Conservation (phyloP, 2,113 vertebrate species). For the Osmerus mordax region DNA sequence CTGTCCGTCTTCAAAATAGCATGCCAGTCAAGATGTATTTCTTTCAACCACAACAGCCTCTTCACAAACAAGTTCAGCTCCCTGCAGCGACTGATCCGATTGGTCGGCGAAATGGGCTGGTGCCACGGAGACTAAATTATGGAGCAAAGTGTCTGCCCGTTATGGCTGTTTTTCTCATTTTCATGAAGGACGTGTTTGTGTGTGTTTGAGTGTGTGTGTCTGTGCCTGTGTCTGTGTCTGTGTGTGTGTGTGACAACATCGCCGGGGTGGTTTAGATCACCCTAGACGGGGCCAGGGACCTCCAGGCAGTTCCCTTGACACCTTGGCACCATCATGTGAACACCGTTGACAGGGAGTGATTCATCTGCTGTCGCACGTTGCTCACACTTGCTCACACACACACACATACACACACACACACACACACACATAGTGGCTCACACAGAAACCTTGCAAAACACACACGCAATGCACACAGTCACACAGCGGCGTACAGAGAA, state of each 20-base stretch:
- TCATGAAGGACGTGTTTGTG: slow-evolving; percentile 44
- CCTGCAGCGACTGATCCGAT: slow-evolving; percentile 24
- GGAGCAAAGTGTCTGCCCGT: slow-evolving; percentile 27
- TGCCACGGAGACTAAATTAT: slow-evolving; percentile 47
- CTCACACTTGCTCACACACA: slow-evolving; percentile 1
- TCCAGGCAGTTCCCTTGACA: slow-evolving; percentile 58
- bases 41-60: slow-evolving; percentile 31
- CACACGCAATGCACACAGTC: neutral
- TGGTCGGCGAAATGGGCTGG: slow-evolving; percentile 23
- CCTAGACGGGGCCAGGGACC: slow-evolving; percentile 26
- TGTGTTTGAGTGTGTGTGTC: too few species aligned
- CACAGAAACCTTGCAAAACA: neutral
- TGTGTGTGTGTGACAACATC: slow-evolving; percentile 27
- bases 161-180: slow-evolving; percentile 40
- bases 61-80: slow-evolving; percentile 51
- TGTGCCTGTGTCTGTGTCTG: too few species aligned
- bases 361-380: slow-evolving; percentile 21
- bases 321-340: slow-evolving; percentile 30
- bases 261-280: slow-evolving; percentile 20
- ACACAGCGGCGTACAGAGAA: too few species aligned
- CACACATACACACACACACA: neutral
- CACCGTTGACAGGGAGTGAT: slow-evolving; percentile 46
- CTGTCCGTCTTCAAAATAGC: slow-evolving; percentile 8
- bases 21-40: slow-evolving; percentile 32
- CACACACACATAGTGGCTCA: neutral